These are phyloP conservation scores for Pelusios castaneus DNA, from an alignment of 2,113 vertebrate genomes.

Conservation along the genomic window DNA sequence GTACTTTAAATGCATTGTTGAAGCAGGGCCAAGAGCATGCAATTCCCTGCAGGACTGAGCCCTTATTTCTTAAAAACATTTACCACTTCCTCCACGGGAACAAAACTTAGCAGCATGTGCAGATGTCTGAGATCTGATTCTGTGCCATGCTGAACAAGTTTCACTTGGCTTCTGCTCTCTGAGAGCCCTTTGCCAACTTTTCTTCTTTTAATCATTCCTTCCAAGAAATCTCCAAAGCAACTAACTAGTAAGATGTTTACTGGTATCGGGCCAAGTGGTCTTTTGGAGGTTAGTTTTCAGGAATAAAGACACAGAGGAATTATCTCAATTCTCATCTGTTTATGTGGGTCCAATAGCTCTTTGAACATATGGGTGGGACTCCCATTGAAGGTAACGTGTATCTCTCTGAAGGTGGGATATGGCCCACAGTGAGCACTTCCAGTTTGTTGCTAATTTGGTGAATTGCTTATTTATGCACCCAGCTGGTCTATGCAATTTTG, in stretches of 20 bases:
- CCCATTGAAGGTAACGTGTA: fast-evolving
- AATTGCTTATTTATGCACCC: constrained; percentile 1
- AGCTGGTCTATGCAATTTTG: constrained; percentile 28
- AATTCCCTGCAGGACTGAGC: background rate
- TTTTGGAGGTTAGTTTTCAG: background rate
- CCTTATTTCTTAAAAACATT: background rate
- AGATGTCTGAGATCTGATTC: background rate
- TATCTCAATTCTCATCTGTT: background rate
- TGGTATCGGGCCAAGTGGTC: background rate
- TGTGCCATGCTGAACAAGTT: background rate
- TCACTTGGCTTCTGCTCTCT: fast-evolving
- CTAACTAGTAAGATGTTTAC: fast-evolving
- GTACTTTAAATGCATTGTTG: background rate
- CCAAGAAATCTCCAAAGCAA: background rate
- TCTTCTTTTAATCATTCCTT: background rate
- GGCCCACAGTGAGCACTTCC: background rate
- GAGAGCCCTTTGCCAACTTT: background rate
- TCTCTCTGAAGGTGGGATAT: background rate
- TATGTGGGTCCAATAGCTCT: background rate
- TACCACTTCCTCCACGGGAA: background rate
- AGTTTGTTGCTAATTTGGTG: background rate
- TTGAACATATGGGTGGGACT: fast-evolving
- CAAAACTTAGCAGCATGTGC: background rate
- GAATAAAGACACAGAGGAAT: fast-evolving
- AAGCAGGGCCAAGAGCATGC: background rate